Conservation (phyloP, 1,140 invertebrate genomes). For the Nymphalis io region DNA sequence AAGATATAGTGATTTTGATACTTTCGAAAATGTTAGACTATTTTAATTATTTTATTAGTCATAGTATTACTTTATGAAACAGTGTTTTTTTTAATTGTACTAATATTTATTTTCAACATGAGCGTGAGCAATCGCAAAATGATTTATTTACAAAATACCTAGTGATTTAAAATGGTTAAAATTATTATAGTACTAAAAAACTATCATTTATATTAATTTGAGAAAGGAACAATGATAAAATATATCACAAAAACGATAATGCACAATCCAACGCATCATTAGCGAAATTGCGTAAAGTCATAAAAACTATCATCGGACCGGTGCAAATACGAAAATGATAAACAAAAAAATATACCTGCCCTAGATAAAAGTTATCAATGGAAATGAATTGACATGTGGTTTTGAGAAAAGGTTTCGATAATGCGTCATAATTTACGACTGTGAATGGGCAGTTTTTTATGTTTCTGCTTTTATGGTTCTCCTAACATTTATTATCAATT, state of each 20-base stretch:
- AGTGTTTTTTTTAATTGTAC: too few relatives aligned
- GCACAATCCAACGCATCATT: slow-evolving; percentile 60
- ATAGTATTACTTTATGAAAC: background rate
- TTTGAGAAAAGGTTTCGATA: slow-evolving; percentile 51
- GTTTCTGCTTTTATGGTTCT: slow-evolving; percentile 19
- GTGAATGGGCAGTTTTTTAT: slow-evolving; percentile 45
- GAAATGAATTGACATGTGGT: slow-evolving; percentile 62
- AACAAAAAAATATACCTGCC: slow-evolving; percentile 47
- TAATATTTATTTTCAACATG: too few relatives aligned
- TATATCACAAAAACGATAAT: slow-evolving; percentile 48
- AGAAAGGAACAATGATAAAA: background rate
- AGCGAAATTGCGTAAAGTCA: slow-evolving; percentile 61
- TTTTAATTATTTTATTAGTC: background rate
- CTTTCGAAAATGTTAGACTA: background rate
- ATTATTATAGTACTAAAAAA: background rate
- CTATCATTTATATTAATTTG: slow-evolving; percentile 6
- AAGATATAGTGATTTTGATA: slow-evolving; percentile 1
- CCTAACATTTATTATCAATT: slow-evolving; percentile 27
- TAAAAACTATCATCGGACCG: slow-evolving; percentile 58
- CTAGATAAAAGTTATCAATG: slow-evolving; percentile 52
- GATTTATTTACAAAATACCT: too few relatives aligned
- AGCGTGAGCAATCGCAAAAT: too few relatives aligned
- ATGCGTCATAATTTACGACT: slow-evolving; percentile 58
- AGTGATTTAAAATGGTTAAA: background rate
- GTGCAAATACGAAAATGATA: slow-evolving; percentile 64